Evolutionary conservation across 1,140 invertebrate genomes (phyloP), one percentile per base, ranked within the genome.

Genomic region (Daktulosphaira vitifoliae): DNA sequence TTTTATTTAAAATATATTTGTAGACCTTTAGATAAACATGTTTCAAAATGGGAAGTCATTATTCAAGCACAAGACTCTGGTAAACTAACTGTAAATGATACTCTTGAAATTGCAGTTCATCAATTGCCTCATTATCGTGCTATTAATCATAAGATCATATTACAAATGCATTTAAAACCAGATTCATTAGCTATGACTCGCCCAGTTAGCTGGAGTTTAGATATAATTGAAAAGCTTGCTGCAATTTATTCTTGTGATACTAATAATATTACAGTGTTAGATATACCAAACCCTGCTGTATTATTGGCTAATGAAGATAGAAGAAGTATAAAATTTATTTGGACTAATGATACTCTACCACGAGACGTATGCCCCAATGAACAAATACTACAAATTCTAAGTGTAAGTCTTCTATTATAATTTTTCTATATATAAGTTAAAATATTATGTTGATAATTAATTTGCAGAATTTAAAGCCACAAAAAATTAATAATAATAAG

Each of bases 291-390:
- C 15, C 9, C 44, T 2, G n/a, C 23, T 33, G n/a, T 48, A 11
- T 33, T 62, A 46, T 5, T 6, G 18, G 56, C 16, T 0, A 48
- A 62, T 48, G 20, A 62, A 20, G 25, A 62, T 29, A 62, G 44
- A 62, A 38, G 11, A 13, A 48, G 42, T 8, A 81, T 81, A 46
- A 80, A 82, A 33, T 88, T 90, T 68, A 81, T 84, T 0, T 96
- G 91, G 86, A 90, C 90, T 5, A 96, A 96, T 71, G 90, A 92
- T 67, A 87, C 87, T 18, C 72, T 96, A 66, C 83, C 87, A 0
- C 83, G 84, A 49, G 83, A 82, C 71, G 71, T 72, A 6, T 94
- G 92, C 72, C 89, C 90, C 1, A 78, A 80, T 69, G 77, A 80
- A 66, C 82, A 88, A 67, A 76, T 80, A 66, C 72, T 90, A 5